Evolutionary conservation across 2,797 vertebrate species (phyloP), one percentile per base, ranked within the genome.

Genomic region (Ctenosaura bakeri): DNA sequence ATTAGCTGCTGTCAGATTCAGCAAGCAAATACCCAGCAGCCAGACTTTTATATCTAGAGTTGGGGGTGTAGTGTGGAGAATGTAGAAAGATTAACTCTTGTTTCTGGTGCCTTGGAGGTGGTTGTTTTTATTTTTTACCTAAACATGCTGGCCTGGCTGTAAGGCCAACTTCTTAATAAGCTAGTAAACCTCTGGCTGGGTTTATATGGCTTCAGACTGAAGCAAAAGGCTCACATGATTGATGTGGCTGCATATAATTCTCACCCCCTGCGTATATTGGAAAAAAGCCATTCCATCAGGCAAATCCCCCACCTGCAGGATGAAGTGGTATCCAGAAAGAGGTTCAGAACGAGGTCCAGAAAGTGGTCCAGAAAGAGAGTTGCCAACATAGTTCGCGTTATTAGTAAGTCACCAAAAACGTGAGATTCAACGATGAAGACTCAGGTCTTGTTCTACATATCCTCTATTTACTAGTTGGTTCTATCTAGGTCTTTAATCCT

Each of bases 21-120:
- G 74, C 38, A 35, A 92, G 91, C 80, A 92, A 92, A 92, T 73
- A 87, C 74, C 88, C 85, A 80, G 88, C 85, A 90, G 85, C 85
- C 74, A 90, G 81, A 90, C 74, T 90, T 90, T 92, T 74, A 79
- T 78, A 87, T 80, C 74, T 52, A 54, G 32, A 80, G 85, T 22
- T 79, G 74, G 38, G 85, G 52, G 42, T 35, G 16, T 8, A 83
- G 52, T 56, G 50, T 18, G 24, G 73, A 92, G 80, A 73, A 82
- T 24, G 66, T 62, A 1, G 87, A 86, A 90, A 32, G 38, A 80
- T 87, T 87, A 64, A 82, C 80, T 87, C 73, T 87, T 83, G 24
- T 76, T 42, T 83, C 62, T 71, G 73, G 78, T 62, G 64, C 14
- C 56, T 83, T 54, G 69, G 59, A 87, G 26, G 24, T 80, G 42